phyloP scores from a whole-genome alignment of 1,140 invertebrate species.

The Halesus radiatus region DNA sequence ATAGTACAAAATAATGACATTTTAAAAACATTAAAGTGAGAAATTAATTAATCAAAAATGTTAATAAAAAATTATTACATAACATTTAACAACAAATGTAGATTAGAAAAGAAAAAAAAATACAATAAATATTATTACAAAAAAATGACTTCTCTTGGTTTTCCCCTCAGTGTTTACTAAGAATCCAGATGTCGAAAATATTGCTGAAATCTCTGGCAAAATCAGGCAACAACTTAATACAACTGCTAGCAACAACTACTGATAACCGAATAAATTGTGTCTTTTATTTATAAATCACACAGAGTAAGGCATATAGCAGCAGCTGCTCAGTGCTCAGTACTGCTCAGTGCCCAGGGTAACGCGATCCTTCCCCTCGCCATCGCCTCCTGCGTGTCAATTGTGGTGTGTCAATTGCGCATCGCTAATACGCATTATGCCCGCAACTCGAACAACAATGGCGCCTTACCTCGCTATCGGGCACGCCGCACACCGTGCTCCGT shows the following conservation, averaged over 20 bases:
- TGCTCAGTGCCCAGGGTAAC: neutral
- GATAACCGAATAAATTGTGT: neutral
- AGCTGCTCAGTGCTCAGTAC: neutral
- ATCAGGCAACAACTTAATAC: too few relatives aligned
- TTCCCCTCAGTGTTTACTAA: too few relatives aligned
- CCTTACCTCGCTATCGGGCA: neutral
- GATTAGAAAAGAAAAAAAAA: too few relatives aligned
- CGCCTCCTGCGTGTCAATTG: slow-evolving; percentile 30
- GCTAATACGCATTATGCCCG: slow-evolving; percentile 47
- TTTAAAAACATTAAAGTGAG: too few relatives aligned
- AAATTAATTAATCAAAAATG: too few relatives aligned
- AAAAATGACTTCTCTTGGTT: too few relatives aligned
- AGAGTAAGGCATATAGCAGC: neutral
- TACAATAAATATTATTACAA: too few relatives aligned
- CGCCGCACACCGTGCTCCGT: neutral
- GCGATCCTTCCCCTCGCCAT: neutral
- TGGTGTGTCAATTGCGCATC: slow-evolving; percentile 49
- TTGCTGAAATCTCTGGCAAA: neutral
- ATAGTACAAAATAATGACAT: too few relatives aligned
- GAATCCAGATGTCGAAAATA: neutral
- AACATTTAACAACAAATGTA: too few relatives aligned
- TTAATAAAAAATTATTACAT: too few relatives aligned
- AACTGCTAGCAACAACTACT: too few relatives aligned
- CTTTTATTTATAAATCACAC: neutral
- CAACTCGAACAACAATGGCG: slow-evolving; percentile 16